Percentiles rank a stretch among this genome's conserved stretches.
phyloP scores from a whole-genome alignment of 2,888 invertebrate species.

The Cylindroiulus punctatus region DNA sequence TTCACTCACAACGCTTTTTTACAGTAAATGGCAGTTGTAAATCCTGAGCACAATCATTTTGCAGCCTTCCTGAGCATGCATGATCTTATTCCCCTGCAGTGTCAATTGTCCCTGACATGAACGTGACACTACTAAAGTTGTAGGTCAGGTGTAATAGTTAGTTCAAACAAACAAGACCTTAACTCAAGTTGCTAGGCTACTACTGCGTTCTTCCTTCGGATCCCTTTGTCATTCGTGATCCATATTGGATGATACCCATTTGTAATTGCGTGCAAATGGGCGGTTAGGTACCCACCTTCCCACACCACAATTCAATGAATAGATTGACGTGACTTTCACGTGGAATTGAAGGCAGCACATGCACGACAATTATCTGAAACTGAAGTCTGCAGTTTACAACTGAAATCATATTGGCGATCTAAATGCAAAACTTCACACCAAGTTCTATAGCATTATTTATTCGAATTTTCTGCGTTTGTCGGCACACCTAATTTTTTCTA shows the following conservation, averaged over 20 bases:
- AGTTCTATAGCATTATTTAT: too few relatives aligned
- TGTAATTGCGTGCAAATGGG: slow-evolving; percentile 37
- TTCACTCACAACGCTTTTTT: background rate
- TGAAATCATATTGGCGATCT: too few relatives aligned
- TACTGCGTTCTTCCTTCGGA: background rate
- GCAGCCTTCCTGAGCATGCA: background rate
- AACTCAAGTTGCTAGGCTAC: background rate
- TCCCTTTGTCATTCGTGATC: background rate
- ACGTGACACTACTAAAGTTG: slow-evolving; percentile 2
- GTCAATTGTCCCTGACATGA: background rate
- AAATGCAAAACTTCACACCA: too few relatives aligned
- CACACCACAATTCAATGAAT: slow-evolving; percentile 19
- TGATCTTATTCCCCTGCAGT: background rate
- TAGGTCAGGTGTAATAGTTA: slow-evolving; percentile 27
- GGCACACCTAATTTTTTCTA: too few relatives aligned
- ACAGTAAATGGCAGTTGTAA: background rate
- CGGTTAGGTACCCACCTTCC: background rate
- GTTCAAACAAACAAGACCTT: slow-evolving; percentile 20
- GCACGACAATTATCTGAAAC: background rate
- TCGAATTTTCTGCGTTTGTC: too few relatives aligned
- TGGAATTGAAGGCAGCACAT: background rate
- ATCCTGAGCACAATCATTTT: background rate
- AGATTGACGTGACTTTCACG: background rate
- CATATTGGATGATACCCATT: slow-evolving; percentile 24
- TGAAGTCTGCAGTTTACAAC: too few relatives aligned